Conservation (phyloP, 2,888 invertebrate genomes). For the Latheticus oryzae region DNA sequence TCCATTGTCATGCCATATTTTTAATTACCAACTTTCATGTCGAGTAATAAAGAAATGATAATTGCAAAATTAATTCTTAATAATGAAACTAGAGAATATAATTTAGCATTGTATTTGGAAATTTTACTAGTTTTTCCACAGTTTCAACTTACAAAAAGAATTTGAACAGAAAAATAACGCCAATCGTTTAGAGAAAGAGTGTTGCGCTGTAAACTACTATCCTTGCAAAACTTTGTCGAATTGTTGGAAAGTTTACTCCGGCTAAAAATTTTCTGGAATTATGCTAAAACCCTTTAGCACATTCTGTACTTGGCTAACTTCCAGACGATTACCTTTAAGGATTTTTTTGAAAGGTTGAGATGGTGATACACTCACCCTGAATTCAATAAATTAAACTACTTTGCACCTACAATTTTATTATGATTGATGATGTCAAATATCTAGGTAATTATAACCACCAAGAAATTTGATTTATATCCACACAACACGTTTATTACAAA, state of each 20-base stretch:
- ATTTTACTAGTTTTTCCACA: no score
- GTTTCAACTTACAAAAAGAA: no score
- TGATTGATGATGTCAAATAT: conserved; percentile 25
- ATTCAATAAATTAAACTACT: no score
- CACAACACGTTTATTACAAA: conserved; percentile 15
- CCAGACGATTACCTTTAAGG: conserved; percentile 7
- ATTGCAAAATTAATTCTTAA: conserved; percentile 31
- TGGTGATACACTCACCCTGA: no score
- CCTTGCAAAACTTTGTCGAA: conserved; percentile 7
- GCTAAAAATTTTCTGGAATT: conserved; percentile 14
- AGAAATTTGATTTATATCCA: conserved; percentile 19
- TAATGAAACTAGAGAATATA: no score
- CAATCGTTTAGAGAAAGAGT: no score
- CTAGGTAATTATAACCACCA: conserved; percentile 23
- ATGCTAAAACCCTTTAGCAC: conserved; percentile 17
- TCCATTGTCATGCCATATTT: conserved; percentile 25
- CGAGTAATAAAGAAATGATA: conserved; percentile 27
- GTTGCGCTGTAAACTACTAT: conserved; percentile 3
- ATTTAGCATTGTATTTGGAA: no score
- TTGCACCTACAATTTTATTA: conserved; percentile 21
- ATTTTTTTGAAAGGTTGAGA: conserved; percentile 2
- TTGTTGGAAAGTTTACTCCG: conserved; percentile 16
- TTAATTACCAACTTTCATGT: conserved; percentile 32
- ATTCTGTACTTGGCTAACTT: conserved; percentile 12
- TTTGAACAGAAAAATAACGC: no score